These are phyloP conservation scores for Barbus barbus DNA, from an alignment of 2,113 vertebrate genomes.

Conservation along the genomic window DNA sequence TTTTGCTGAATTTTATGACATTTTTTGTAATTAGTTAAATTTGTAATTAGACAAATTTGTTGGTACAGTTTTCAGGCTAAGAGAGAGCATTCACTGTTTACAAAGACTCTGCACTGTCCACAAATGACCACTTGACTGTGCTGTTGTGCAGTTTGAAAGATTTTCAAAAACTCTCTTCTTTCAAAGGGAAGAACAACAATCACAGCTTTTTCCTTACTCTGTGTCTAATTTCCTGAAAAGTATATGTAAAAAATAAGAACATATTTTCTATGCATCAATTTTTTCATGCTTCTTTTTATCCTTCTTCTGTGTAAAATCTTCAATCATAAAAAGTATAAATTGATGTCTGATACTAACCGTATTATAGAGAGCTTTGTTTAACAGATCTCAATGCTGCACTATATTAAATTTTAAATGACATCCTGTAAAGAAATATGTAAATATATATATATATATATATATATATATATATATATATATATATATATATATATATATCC, in stretches of 20 bases:
- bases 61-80: neutral
- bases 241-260: neutral
- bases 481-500: too few species aligned
- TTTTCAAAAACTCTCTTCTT: neutral
- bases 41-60: neutral
- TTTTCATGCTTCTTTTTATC: neutral
- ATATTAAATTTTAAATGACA: too few species aligned
- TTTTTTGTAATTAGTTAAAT: neutral
- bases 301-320: neutral
- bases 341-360: neutral
- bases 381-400: neutral
- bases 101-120: constrained; percentile 31
- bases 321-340: neutral
- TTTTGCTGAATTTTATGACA: neutral
- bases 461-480: too few species aligned
- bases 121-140: constrained; percentile 29
- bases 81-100: neutral
- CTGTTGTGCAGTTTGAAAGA: neutral
- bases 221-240: neutral
- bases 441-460: too few species aligned
- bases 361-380: constrained; percentile 19
- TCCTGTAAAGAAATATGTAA: too few species aligned
- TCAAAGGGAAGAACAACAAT: neutral
- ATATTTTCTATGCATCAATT: neutral
- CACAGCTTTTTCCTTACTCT: neutral